Evolutionary conservation across 2,888 invertebrate genomes (phyloP), one percentile per base, ranked within the genome.

Genomic region (Agrypnus murinus): DNA sequence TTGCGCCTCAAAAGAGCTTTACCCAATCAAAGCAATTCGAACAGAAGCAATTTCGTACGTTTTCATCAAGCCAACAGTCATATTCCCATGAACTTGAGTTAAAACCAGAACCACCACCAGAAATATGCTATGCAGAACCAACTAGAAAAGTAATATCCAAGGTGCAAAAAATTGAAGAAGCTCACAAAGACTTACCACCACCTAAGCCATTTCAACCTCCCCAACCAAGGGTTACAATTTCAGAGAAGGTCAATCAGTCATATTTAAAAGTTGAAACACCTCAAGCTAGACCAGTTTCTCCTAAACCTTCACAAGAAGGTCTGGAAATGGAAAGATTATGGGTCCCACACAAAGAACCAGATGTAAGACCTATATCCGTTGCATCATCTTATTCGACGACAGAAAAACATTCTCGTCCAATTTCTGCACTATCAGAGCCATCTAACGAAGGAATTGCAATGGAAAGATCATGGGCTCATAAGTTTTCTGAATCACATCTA

Each of bases 51-150:
- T 60, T 32, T 10, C 31, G 9, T 8, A 12, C 25, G 12, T 66
- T 59, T 66, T 15, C 63, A 15, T 46, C 38, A 17, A 50, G 31
- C 25, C 40, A 55, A 58, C 48, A 63, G 14, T 32, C 32, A 1
- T 76, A 79, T 48, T 58, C 79, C 78, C 72, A 84, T 77, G 78
- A 88, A 79, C 86, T 91, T 55, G 87, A 88, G 79, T 81, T 92
- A 1, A 86, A 88, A 64, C 92, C 92, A 0, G 92, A 91, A 77
- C 90, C 92, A n/a, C 92, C 92, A 8, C 92, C 92, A 36, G 90
- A 92, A 84, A 90, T 92, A 53, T 90, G 90, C 40, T 92, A 88
- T 75, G 88, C 89, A 65, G 89, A 91, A 58, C 88, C 90, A 79
- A 78, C 78, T 5, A 88, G 88, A 53, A 87, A 89, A 48, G 86